Base-by-base conservation (phyloP, 2,797 vertebrate genomes). In the Lutra lutra region DNA sequence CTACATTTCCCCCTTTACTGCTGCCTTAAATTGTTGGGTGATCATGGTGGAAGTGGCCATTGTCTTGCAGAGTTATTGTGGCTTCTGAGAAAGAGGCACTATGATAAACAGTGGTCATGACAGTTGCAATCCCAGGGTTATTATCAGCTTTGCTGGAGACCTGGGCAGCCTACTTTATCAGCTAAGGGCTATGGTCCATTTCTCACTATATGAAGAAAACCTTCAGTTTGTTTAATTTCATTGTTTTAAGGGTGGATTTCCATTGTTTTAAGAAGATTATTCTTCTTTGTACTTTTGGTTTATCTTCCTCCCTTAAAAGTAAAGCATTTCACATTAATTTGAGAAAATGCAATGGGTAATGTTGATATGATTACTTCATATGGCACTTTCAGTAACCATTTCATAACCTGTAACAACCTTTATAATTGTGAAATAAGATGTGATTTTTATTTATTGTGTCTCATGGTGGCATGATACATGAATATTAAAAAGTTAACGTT, bases 241-340 rank as follows among this genome's bases (percentile, higher is more conserved):
- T 72, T 15, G 21, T 68, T 86, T 73, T 84, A 40, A 40, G 77
- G 48, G 15, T 75, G 15, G 20, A 48, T 20, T 60, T 54, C 3
- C 29, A 77, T 54, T 51, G 27, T 46, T 89, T 73, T 84, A 82
- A 38, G 43, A 92, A 46, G 64, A 3, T 66, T 4, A 43, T 96
- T 35, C 14, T 38, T 78, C 13, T 43, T 14, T 91, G 20, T 18
- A 75, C 13, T 64, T 10, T 80, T 43, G 20, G 17, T 38, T 35
- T 2, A 72, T 20, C 13, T 54, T 21, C 38, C 89, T 43, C 4
- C 32, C 35, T 7, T 54, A 84, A 89, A 17, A 89, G 25, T 23
- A n/a, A 38, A 68, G 23, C 29, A 86, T 82, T 60, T 27, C 40
- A 51, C 7, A 78, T 72, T 86, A 58, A 58, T 91, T 95, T 86